Percentiles rank a stretch among this genome's conserved stretches.
Conservation (phyloP, 2,888 invertebrate species). For the Calameuta idolon region DNA sequence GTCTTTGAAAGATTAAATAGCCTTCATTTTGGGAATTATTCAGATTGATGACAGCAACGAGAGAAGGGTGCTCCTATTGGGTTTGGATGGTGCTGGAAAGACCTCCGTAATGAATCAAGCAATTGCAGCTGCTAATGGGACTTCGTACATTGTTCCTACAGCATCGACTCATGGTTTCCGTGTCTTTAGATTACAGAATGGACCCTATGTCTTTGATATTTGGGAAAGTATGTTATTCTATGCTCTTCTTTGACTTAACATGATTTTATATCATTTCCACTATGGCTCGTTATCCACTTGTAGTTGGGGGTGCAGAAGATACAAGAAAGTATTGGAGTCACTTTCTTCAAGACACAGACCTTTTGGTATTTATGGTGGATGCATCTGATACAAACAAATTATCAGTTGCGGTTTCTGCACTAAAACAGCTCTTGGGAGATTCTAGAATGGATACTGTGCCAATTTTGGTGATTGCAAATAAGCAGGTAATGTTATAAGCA, state of each 20-base stretch:
- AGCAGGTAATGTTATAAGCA: slow-evolving; percentile 51
- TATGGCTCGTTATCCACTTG: slow-evolving; percentile 17
- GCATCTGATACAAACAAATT: slow-evolving; percentile 59
- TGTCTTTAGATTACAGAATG: slow-evolving; percentile 57
- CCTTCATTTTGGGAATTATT: slow-evolving; percentile 19
- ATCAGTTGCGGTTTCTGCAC: slow-evolving; percentile 54
- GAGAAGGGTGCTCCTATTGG: slow-evolving; percentile 61
- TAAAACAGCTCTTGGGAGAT: slow-evolving; percentile 64
- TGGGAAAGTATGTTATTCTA: slow-evolving; percentile 59
- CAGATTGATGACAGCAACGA: slow-evolving; percentile 64
- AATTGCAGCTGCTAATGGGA: slow-evolving; percentile 46
- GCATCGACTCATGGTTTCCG: slow-evolving; percentile 59
- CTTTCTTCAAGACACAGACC: slow-evolving; percentile 65
- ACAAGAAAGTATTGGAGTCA: slow-evolving; percentile 62
- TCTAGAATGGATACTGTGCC: slow-evolving; percentile 61
- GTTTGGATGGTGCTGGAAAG: slow-evolving; percentile 64
- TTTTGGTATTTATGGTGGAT: slow-evolving; percentile 65
- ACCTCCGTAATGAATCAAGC: slow-evolving; percentile 63
- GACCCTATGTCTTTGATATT: slow-evolving; percentile 53
- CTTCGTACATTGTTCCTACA: slow-evolving; percentile 46
- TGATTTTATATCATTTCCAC: neutral
- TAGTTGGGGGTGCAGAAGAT: slow-evolving; percentile 61
- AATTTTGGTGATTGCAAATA: slow-evolving; percentile 64
- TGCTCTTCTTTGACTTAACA: neutral
- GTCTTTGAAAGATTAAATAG: neutral